Conservation (phyloP, 1,140 invertebrate species). For the Drosophila ohnishii region DNA sequence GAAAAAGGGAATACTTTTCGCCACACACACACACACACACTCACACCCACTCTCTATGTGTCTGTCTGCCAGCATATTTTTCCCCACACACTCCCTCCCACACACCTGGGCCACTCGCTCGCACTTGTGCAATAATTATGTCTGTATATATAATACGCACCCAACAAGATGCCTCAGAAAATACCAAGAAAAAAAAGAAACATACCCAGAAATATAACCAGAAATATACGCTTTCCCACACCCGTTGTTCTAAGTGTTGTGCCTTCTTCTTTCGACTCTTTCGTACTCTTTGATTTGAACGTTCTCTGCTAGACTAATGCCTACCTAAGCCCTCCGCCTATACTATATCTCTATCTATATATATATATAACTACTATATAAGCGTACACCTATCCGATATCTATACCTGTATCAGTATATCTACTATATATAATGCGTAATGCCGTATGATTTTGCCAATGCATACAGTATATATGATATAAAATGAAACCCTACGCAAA, state of each 20-base stretch:
- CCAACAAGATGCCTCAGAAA: conserved; percentile 14
- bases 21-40: conserved; percentile 1
- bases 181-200: conserved; percentile 1
- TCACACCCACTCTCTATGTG: conserved; percentile 16
- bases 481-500: conserved; percentile 39
- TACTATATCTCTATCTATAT: conserved; percentile 15
- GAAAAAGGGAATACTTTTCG: conserved; percentile 23
- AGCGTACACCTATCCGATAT: conserved; percentile 51
- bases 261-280: conserved; percentile 48
- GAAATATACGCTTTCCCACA: conserved; percentile 35
- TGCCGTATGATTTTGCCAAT: conserved; percentile 59
- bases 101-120: conserved; percentile 50
- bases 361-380: conserved; percentile 28
- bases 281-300: conserved; percentile 52
- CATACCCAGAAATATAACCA: conserved; percentile 22
- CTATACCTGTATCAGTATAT: conserved; percentile 43
- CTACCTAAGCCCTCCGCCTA: conserved; percentile 31
- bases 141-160: conserved; percentile 53
- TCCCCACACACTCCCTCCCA: conserved; percentile 1
- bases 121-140: conserved; percentile 60
- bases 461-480: conserved; percentile 59
- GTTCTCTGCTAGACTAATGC: conserved; percentile 51
- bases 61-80: conserved; percentile 14
- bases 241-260: conserved; percentile 54
- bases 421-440: conserved; percentile 46